A percentile compares a stretch with the other conserved stretches of the same genome.
These are phyloP conservation scores for Lepisosteus osseus DNA, from an alignment of 2,113 vertebrate genomes.

Conservation along the genomic window DNA sequence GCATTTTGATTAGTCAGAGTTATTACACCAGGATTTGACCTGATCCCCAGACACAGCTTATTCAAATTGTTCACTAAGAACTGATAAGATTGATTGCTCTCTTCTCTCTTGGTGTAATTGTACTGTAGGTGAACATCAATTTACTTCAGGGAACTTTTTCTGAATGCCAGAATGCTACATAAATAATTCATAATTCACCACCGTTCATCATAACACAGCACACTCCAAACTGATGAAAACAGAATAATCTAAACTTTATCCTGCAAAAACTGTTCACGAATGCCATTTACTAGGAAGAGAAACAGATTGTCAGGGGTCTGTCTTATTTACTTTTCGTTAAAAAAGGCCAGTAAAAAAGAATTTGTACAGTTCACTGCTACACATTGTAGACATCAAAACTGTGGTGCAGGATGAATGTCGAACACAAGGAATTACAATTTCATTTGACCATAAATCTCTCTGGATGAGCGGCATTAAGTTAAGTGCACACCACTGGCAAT, in stretches of 20 bases:
- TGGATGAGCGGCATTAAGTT: too few species aligned
- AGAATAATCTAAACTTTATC: conserved; percentile 32
- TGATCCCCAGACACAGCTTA: conserved; percentile 62
- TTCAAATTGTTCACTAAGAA: conserved; percentile 74
- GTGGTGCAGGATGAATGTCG: too few species aligned
- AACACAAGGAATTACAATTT: too few species aligned
- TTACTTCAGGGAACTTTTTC: conserved; percentile 79
- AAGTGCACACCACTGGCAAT: too few species aligned
- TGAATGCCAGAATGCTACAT: conserved; percentile 74
- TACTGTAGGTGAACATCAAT: conserved; percentile 84
- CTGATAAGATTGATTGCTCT: conserved; percentile 76
- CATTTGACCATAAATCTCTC: too few species aligned
- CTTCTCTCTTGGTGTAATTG: conserved; percentile 74
- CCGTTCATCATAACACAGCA: conserved; percentile 58
- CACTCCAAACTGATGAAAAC: conserved; percentile 57
- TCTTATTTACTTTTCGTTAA: not conserved
- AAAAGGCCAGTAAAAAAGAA: not conserved
- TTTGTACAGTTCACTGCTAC: not conserved
- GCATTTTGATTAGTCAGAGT: conserved; percentile 55
- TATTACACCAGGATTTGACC: conserved; percentile 60
- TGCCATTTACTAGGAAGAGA: not conserved
- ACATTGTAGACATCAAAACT: too few species aligned
- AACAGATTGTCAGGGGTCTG: not conserved
- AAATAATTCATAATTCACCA: conserved; percentile 77
- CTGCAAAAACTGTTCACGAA: not conserved